Evolutionary conservation across 2,888 invertebrate genomes (phyloP), one percentile per base, ranked within the genome.

Genomic region (Drepanosiphum platanoidis): DNA sequence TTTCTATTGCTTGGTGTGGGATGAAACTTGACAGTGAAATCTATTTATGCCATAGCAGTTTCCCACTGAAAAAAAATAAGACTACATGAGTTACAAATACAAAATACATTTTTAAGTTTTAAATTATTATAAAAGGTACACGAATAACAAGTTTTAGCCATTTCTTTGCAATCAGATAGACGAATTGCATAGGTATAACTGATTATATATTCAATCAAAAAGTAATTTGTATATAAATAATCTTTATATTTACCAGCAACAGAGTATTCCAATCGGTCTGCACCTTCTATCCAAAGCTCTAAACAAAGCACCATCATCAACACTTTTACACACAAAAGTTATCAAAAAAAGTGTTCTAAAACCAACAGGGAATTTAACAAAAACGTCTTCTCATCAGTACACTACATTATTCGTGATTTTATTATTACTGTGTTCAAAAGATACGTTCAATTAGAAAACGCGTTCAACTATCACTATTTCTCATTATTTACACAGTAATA

Each of bases 1-100:
- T 82, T 61, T 72, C 42, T 58, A 22, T 82, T 82, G 81, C 81
- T 72, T 15, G 81, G 39, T 61, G 81, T 82, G 81, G 81, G 71
- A 82, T 82, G 72, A 61, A 72, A 61, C 61, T 72, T 82, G 72
- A 82, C 58, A 82, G 32, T 82, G 32, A 15, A 32, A 82, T 58
- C 81, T 32, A 27, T n/a, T 72, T 3, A 82, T 82, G 71, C 72
- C 72, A 72, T 71, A 32, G 71, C 58, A 82, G 72, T 82, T 82
- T 82, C 61, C 81, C 70, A 72, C 81, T 82, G 22, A 72, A 70
- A 80, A 7, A 61, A 8, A 9, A 27, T 61, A 9, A 27, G n/a
- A 61, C 7, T 9, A 5, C 22, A 61, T 27, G 1, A 61, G 22
- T 52, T 22, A 18, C 18, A 52, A 52, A 52, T 52, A 18, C 15